phyloP scores from a whole-genome alignment of 1,140 invertebrate species.

The Bombus terrestris region DNA sequence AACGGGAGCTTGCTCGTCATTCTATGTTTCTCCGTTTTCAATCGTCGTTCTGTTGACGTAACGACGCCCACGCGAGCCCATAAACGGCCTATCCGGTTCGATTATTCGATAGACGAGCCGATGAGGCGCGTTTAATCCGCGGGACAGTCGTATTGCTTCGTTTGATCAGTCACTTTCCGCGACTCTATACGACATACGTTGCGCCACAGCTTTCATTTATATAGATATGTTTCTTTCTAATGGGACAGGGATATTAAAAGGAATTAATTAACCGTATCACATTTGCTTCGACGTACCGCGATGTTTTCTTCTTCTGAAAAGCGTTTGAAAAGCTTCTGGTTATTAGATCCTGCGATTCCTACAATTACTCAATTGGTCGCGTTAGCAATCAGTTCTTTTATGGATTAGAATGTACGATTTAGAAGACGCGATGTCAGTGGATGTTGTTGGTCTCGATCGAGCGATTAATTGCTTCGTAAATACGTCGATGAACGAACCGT shows the following conservation, averaged over 20 bases:
- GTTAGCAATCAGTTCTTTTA: not conserved
- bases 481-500: not conserved
- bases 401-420: no score
- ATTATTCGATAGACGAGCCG: constrained; percentile 38
- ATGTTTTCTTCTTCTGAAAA: no score
- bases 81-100: constrained; percentile 28
- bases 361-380: not conserved
- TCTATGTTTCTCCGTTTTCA: constrained; percentile 24
- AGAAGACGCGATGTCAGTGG: not conserved
- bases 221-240: no score
- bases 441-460: not conserved
- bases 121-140: not conserved
- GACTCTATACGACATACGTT: not conserved
- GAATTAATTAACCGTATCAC: not conserved
- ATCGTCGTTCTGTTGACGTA: not conserved
- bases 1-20: not conserved
- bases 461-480: not conserved
- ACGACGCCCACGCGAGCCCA: not conserved
- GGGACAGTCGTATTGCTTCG: not conserved
- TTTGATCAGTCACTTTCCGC: constrained; percentile 7
- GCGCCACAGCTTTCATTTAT: constrained; percentile 9
- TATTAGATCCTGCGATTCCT: not conserved
- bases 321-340: not conserved
- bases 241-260: no score
- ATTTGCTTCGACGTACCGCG: not conserved